Conservation (phyloP, 2,797 vertebrate genomes). For the Dicrostonyx torquatus region DNA sequence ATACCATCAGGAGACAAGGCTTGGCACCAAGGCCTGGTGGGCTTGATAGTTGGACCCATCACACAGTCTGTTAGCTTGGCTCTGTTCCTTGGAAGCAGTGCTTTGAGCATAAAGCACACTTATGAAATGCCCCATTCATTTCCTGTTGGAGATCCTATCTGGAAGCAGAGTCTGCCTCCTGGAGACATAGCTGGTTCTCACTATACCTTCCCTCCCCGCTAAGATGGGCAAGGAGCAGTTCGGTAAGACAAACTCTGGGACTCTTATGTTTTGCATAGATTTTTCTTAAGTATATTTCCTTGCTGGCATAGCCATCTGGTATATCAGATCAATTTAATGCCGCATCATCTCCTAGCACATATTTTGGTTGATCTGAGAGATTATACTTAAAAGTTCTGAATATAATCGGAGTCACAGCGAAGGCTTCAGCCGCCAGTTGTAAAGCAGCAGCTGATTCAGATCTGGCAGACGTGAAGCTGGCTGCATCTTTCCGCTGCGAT, state of each 20-base stretch:
- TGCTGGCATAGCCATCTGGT: not conserved
- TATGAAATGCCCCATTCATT: slow-evolving; percentile 71
- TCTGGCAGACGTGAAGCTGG: not conserved
- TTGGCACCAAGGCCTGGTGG: not conserved
- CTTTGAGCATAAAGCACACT: slow-evolving; percentile 12
- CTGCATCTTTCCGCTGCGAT: not conserved
- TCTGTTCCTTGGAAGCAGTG: not conserved
- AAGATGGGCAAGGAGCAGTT: not conserved
- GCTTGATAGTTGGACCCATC: not conserved
- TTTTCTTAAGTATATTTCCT: not conserved
- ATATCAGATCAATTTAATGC: not conserved
- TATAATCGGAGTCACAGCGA: not conserved
- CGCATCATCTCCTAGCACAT: not conserved
- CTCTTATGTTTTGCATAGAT: not conserved
- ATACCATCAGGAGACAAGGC: slow-evolving; percentile 11
- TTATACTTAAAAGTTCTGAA: not conserved
- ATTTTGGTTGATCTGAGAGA: slow-evolving; percentile 50
- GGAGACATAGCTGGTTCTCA: not conserved
- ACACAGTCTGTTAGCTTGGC: not conserved
- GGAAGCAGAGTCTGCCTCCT: not conserved
- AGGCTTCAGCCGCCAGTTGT: not conserved
- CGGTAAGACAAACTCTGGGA: not conserved
- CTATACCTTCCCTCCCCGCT: not conserved
- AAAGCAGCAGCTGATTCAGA: not conserved
- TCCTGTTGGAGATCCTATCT: slow-evolving; percentile 76